phyloP scores from a whole-genome alignment of 2,797 vertebrate genomes.

The Bryconaethiops microstoma region DNA sequence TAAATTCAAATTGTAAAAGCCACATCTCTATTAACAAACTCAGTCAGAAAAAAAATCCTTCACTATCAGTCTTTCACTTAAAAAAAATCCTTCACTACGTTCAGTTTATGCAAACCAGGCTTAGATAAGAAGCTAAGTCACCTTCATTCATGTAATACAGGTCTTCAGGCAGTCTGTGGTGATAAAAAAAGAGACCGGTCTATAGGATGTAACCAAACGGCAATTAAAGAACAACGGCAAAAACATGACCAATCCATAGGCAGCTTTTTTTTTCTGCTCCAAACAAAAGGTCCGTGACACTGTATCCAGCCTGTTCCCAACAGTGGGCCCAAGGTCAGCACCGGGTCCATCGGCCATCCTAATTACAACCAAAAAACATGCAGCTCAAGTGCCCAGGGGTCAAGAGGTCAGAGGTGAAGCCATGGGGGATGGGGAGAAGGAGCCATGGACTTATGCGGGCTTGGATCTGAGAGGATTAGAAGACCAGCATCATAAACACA shows the following conservation, averaged over 20 bases:
- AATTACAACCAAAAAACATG: slow-evolving; percentile 84
- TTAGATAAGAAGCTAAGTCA: neutral
- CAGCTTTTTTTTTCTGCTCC: slow-evolving; percentile 63
- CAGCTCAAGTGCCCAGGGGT: slow-evolving; percentile 77
- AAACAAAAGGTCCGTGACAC: slow-evolving; percentile 77
- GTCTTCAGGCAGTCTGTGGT: neutral
- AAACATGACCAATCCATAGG: slow-evolving; percentile 2
- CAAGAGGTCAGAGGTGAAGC: slow-evolving; percentile 73
- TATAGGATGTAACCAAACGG: neutral
- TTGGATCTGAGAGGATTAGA: slow-evolving; percentile 2
- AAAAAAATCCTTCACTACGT: too few relatives aligned
- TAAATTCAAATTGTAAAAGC: too few relatives aligned
- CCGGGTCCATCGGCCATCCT: slow-evolving; percentile 72
- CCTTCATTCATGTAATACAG: neutral
- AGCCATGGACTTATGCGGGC: neutral
- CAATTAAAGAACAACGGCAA: slow-evolving; percentile 25
- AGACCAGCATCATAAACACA: neutral
- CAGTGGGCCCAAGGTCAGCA: slow-evolving; percentile 77
- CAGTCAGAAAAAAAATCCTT: too few relatives aligned
- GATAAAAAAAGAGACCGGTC: neutral
- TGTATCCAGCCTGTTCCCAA: slow-evolving; percentile 44
- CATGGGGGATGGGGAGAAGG: slow-evolving; percentile 40
- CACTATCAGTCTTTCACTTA: too few relatives aligned
- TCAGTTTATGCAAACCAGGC: neutral
- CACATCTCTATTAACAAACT: too few relatives aligned